These are phyloP conservation scores for Actias luna DNA, from an alignment of 2,888 invertebrate species.

Conservation along the genomic window DNA sequence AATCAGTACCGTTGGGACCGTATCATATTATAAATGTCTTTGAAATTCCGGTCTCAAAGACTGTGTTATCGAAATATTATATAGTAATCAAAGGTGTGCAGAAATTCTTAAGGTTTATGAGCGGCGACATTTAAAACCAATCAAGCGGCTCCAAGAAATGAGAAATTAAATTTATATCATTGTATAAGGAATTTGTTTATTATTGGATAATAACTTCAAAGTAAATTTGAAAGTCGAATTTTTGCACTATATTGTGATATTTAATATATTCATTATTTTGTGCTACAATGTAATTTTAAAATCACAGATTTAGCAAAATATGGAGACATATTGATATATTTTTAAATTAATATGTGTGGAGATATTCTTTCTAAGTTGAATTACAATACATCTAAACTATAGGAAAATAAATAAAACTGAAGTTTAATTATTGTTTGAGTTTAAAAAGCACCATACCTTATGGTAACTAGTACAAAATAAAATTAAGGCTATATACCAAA, in stretches of 20 bases:
- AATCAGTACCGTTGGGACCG: conserved; percentile 25
- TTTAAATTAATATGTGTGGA: too few relatives aligned
- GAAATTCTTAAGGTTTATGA: conserved; percentile 28
- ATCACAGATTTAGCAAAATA: neutral
- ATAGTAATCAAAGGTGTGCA: conserved; percentile 34
- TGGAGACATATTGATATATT: neutral
- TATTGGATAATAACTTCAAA: neutral
- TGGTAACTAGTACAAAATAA: too few relatives aligned
- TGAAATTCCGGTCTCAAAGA: conserved; percentile 31
- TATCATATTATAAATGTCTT: conserved; percentile 36
- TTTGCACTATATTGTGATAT: neutral
- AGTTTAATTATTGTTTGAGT: too few relatives aligned
- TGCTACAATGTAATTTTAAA: neutral
- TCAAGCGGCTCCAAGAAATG: conserved; percentile 25
- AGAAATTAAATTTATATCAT: conserved; percentile 26
- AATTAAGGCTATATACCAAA: too few relatives aligned
- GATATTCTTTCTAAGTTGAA: too few relatives aligned
- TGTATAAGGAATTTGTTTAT: conserved; percentile 19
- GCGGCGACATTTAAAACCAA: conserved; percentile 24
- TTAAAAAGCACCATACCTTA: too few relatives aligned
- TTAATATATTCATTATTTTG: neutral
- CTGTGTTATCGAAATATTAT: conserved; percentile 26
- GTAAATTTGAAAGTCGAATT: neutral
- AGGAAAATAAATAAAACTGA: too few relatives aligned
- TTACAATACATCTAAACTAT: too few relatives aligned